Percentiles rank a stretch among this genome's conserved stretches.
Conservation (phyloP, 1,140 invertebrate species). For the Pemphigus obesinymphae region DNA sequence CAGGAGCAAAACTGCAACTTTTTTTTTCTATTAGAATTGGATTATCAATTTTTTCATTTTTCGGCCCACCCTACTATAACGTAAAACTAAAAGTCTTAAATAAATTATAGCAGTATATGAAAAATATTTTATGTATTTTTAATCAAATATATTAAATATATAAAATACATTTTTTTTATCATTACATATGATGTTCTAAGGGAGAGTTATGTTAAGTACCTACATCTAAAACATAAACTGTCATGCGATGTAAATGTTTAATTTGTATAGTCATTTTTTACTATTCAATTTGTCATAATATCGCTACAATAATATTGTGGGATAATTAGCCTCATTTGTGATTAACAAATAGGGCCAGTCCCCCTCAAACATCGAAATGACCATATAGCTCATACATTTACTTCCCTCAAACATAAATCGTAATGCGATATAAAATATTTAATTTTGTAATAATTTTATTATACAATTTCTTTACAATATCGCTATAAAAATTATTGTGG, state of each 20-base stretch:
- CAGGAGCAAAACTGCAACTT: no score
- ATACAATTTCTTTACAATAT: not conserved
- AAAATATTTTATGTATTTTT: no score
- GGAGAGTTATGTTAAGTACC: no score
- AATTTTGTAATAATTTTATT: not conserved
- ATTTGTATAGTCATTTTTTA: not conserved
- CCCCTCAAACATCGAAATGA: not conserved
- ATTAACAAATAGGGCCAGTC: not conserved
- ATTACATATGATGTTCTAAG: no score
- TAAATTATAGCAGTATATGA: no score
- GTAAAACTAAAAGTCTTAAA: no score
- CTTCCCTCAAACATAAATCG: not conserved
- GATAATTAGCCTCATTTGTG: slow-evolving; percentile 18
- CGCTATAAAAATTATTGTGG: not conserved
- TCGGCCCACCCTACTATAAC: no score
- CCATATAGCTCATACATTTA: not conserved
- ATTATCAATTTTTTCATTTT: no score
- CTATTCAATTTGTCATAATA: not conserved
- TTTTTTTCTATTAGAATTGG: no score
- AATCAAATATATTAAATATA: no score
- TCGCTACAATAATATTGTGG: not conserved
- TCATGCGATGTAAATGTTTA: not conserved
- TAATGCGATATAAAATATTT: not conserved
- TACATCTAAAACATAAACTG: no score
- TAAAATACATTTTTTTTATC: no score